These are phyloP conservation scores for Eira barbara DNA, from an alignment of 2,113 vertebrate genomes.

Conservation along the genomic window DNA sequence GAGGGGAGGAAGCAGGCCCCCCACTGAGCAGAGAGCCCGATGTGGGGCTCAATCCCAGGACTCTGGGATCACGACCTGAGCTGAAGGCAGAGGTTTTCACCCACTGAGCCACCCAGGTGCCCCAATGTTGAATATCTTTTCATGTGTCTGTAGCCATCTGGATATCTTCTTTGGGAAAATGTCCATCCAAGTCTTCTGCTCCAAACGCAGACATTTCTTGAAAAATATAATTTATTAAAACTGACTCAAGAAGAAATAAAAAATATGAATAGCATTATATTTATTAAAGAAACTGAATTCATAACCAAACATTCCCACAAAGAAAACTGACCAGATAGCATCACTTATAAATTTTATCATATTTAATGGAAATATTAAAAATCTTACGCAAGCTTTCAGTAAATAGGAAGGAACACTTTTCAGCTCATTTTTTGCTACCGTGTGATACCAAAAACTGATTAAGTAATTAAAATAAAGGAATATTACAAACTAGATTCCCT, in stretches of 20 bases:
- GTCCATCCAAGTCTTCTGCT: neutral
- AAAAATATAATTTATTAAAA: conserved; percentile 23
- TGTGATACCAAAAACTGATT: neutral
- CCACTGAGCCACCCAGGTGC: too few species aligned
- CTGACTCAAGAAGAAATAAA: conserved; percentile 29
- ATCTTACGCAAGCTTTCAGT: neutral
- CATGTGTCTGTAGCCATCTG: neutral
- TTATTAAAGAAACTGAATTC: neutral
- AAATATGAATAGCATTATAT: neutral
- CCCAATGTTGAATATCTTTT: neutral
- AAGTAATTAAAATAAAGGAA: neutral
- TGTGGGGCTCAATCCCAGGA: too few species aligned
- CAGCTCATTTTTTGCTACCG: neutral
- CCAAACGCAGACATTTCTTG: neutral
- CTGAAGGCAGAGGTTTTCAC: too few species aligned
- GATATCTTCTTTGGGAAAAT: neutral
- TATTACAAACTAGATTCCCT: neutral
- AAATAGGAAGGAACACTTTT: neutral
- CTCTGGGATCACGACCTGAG: too few species aligned
- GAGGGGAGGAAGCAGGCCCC: too few species aligned
- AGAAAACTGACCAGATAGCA: neutral
- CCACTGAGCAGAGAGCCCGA: too few species aligned
- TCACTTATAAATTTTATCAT: conserved; percentile 1
- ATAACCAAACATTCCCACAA: conserved; percentile 9
- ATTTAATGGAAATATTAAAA: neutral